Percentiles rank a stretch among this genome's conserved stretches.
Evolutionary conservation across 2,888 invertebrate genomes (phyloP).

Genomic region (Acanthosepion esculentum): DNA sequence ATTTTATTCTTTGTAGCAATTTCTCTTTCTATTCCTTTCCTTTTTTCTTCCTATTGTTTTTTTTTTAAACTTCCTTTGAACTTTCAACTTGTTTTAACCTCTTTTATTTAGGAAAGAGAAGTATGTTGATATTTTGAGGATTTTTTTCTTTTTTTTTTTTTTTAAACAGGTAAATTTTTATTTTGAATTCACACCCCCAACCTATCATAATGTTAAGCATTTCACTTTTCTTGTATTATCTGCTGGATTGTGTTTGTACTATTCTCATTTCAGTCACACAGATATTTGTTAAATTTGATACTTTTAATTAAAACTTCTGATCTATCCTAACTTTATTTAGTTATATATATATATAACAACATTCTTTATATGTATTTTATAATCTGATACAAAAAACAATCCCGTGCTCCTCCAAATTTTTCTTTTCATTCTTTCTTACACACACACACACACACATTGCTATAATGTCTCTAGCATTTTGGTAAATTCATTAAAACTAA

Average conservation of each 20-base stretch:
- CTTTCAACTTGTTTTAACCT: background rate
- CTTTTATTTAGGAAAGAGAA: background rate
- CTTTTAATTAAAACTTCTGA: constrained; percentile 33
- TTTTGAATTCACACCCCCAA: background rate
- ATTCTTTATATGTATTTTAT: background rate
- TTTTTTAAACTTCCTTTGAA: background rate
- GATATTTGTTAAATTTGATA: background rate
- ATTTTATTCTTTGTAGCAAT: background rate
- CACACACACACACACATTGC: background rate
- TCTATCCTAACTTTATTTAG: background rate
- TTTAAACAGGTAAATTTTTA: background rate
- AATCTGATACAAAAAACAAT: background rate
- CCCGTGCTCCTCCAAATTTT: background rate
- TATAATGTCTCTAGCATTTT: constrained; percentile 33
- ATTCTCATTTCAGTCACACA: background rate
- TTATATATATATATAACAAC: background rate
- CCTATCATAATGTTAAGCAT: background rate
- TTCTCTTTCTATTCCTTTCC: background rate
- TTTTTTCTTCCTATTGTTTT: background rate
- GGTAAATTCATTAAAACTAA: constrained; percentile 20
- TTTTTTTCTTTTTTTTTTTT: background rate
- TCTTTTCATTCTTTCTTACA: constrained; percentile 2
- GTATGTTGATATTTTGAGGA: background rate
- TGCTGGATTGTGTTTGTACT: constrained; percentile 1
- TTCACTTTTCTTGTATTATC: background rate